These are phyloP conservation scores for Acyrthosiphon pisum DNA, from an alignment of 1,140 invertebrate species.

Conservation along the genomic window DNA sequence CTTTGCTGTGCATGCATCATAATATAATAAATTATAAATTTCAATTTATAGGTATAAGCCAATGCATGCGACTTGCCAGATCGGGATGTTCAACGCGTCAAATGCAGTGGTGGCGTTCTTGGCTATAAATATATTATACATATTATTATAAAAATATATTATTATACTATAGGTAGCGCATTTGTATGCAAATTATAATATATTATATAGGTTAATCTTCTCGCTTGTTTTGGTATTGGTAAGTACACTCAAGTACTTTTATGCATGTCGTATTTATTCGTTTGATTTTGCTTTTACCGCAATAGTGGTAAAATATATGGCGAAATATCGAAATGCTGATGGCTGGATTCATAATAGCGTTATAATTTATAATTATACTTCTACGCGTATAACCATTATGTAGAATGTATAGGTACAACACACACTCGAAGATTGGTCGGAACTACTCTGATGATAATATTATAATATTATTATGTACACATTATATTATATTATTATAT, in stretches of 20 bases:
- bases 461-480: background rate
- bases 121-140: background rate
- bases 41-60: background rate
- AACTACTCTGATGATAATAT: background rate
- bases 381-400: background rate
- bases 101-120: background rate
- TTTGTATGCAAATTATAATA: background rate
- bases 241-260: background rate
- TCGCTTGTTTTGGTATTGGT: background rate
- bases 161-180: background rate
- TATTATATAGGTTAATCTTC: background rate
- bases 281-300: background rate
- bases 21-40: background rate
- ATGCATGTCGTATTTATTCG: background rate
- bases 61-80: too few species aligned
- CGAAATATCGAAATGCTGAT: background rate
- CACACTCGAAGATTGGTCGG: background rate
- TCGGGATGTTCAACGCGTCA: background rate
- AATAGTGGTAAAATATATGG: too few species aligned
- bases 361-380: background rate
- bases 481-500: background rate
- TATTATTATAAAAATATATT: background rate
- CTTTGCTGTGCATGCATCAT: background rate
- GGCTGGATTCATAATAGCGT: background rate
- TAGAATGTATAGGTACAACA: background rate